Conservation (phyloP, 2,797 vertebrate species). For the Tympanoctomys barrerae region DNA sequence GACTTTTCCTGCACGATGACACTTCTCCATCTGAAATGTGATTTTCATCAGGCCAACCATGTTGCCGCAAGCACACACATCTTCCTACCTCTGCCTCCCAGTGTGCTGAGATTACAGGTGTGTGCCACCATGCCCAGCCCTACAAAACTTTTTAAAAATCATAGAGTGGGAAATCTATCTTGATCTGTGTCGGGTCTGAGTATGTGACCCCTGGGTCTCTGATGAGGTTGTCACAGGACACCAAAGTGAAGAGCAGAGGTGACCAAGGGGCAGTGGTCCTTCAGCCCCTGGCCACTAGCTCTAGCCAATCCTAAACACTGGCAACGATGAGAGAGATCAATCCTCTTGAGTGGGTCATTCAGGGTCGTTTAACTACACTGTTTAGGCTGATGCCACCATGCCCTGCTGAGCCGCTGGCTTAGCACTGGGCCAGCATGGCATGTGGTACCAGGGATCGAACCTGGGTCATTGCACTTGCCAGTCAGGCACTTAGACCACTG, state of each 20-base stretch:
- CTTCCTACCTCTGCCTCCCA: neutral
- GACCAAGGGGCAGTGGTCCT: neutral
- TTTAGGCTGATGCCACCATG: neutral
- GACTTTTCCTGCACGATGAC: neutral
- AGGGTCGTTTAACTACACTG: too few species aligned
- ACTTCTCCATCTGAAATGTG: neutral
- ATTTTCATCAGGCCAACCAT: neutral
- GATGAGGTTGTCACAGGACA: neutral
- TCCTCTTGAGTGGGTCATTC: neutral
- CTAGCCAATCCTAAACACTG: neutral
- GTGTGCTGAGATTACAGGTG: neutral
- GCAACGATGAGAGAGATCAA: neutral
- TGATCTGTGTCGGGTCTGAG: neutral
- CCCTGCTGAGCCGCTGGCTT: too few species aligned
- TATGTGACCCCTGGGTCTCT: neutral
- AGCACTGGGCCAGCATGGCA: too few species aligned
- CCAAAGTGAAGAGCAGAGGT: neutral
- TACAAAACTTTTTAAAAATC: neutral
- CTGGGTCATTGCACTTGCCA: too few species aligned
- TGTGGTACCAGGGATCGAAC: too few species aligned
- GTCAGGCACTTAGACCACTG: too few species aligned
- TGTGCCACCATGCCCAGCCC: neutral
- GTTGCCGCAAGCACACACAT: neutral
- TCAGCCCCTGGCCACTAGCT: fast-evolving
- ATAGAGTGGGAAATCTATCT: too few species aligned